Percentiles rank a stretch among this genome's conserved stretches.
Evolutionary conservation across 1,140 invertebrate species (phyloP).

Genomic region (Proales similis): DNA sequence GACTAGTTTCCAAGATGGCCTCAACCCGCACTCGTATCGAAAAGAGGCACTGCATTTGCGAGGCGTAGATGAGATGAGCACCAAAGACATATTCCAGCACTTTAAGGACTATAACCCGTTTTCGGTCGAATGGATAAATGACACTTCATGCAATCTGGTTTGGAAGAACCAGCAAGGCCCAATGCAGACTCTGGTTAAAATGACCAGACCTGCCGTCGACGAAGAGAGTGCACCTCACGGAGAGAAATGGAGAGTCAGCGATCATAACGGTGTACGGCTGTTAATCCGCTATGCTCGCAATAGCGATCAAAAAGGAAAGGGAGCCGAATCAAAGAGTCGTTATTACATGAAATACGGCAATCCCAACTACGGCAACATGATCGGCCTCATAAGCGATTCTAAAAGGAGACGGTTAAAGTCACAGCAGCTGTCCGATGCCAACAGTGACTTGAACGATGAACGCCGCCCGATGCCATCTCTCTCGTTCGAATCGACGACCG

Average conservation of each 20-base stretch:
- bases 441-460: neutral
- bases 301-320: slow-evolving; percentile 21
- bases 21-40: neutral
- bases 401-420: slow-evolving; percentile 16
- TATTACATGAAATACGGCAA: slow-evolving; percentile 37
- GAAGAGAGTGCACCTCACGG: neutral
- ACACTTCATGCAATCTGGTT: slow-evolving; percentile 18
- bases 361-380: slow-evolving; percentile 35
- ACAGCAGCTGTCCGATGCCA: slow-evolving; percentile 1
- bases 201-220: neutral
- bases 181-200: neutral
- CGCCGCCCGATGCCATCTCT: no score
- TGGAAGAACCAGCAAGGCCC: neutral
- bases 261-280: neutral
- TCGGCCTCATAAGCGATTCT: slow-evolving; percentile 20
- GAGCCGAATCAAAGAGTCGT: slow-evolving; percentile 16
- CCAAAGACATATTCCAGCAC: slow-evolving; percentile 27
- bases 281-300: neutral
- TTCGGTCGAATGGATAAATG: slow-evolving; percentile 36
- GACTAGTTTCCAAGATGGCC: slow-evolving; percentile 4
- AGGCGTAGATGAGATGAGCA: slow-evolving; percentile 23
- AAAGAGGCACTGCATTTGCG: slow-evolving; percentile 13
- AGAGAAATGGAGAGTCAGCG: neutral
- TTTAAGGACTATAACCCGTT: slow-evolving; percentile 16
- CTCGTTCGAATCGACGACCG: no score